Evolutionary conservation across 2,888 invertebrate species (phyloP).

Genomic region (Dryococelus australis): DNA sequence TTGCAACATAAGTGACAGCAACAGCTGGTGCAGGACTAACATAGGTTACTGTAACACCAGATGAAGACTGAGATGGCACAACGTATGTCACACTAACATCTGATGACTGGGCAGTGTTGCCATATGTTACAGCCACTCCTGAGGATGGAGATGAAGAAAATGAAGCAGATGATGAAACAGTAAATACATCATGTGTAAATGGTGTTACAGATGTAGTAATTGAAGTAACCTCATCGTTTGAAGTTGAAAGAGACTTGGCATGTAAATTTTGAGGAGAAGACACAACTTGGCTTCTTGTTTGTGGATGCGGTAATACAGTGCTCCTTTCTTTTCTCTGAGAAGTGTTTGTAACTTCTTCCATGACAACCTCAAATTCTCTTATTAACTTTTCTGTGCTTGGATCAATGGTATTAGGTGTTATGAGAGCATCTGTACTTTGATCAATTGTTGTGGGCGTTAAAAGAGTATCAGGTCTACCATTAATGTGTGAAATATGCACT

Average conservation of each 20-base stretch:
- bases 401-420: constrained; percentile 66
- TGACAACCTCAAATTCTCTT: constrained; percentile 80
- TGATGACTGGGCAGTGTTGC: constrained; percentile 48
- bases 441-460: constrained; percentile 65
- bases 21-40: constrained; percentile 27
- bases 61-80: constrained; percentile 36
- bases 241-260: constrained; percentile 49
- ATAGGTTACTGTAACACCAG: constrained; percentile 32
- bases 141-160: constrained; percentile 13
- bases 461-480: constrained; percentile 50
- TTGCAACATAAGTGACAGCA: constrained; percentile 20
- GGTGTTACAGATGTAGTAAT: constrained; percentile 35
- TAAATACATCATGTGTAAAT: constrained; percentile 37
- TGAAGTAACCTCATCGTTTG: constrained; percentile 43
- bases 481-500: constrained; percentile 54
- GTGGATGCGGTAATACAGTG: constrained; percentile 62
- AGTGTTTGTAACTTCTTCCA: constrained; percentile 71
- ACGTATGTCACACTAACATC: constrained; percentile 41
- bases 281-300: constrained; percentile 46
- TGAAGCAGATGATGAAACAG: constrained; percentile 49
- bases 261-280: constrained; percentile 53
- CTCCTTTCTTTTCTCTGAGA: constrained; percentile 70
- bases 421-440: constrained; percentile 65
- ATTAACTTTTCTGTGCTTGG: constrained; percentile 80
- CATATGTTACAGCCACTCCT: not conserved